Evolutionary conservation across 2,888 invertebrate species (phyloP).

Genomic region (Campoplex nolae): DNA sequence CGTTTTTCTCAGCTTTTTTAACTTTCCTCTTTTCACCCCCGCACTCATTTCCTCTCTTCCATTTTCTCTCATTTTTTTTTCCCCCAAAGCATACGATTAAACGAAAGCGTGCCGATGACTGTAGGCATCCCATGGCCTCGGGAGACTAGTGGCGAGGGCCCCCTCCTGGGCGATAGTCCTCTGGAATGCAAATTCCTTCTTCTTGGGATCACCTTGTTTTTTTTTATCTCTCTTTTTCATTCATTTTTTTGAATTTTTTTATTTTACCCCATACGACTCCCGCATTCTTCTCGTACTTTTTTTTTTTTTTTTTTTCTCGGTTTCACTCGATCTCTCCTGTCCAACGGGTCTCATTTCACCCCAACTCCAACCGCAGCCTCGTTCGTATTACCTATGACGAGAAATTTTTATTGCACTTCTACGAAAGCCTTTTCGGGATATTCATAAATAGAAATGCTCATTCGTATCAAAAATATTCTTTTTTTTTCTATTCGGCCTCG

Average conservation of each 20-base stretch:
- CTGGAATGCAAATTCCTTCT: constrained; percentile 69
- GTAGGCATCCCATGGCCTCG: constrained; percentile 57
- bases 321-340: background rate
- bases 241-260: constrained; percentile 31
- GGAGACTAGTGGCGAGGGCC: constrained; percentile 55
- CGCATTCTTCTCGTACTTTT: constrained; percentile 22
- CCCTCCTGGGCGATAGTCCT: constrained; percentile 34
- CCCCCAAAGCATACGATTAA: constrained; percentile 25
- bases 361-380: background rate
- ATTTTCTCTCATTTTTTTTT: constrained; percentile 9
- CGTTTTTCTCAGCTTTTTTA: constrained; percentile 27
- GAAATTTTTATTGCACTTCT: constrained; percentile 12
- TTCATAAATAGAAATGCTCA: background rate
- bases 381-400: constrained; percentile 28
- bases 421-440: background rate
- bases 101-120: constrained; percentile 45
- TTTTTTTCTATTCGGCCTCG: background rate
- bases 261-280: constrained; percentile 11
- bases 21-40: constrained; percentile 44
- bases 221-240: constrained; percentile 34
- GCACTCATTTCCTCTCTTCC: background rate
- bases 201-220: constrained; percentile 53
- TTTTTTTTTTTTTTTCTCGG: background rate
- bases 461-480: background rate
- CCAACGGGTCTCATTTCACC: constrained; percentile 4